phyloP scores from a whole-genome alignment of 2,888 invertebrate species.

The Drosophila multiciliata region DNA sequence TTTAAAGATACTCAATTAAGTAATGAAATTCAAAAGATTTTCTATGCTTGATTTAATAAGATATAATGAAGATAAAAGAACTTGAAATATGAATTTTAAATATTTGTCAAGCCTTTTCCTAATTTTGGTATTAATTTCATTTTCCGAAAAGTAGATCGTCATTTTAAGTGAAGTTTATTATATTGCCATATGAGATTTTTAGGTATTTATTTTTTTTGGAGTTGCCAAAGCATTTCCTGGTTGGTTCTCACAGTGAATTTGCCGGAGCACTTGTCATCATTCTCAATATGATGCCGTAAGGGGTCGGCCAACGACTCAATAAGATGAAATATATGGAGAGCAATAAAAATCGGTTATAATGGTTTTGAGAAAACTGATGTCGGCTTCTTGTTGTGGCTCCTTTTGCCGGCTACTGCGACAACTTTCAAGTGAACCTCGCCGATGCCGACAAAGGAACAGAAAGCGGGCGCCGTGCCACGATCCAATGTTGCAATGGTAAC shows the following conservation, averaged over 20 bases:
- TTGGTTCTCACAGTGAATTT: constrained; percentile 19
- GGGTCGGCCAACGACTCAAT: constrained; percentile 80
- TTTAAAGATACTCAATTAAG: neutral
- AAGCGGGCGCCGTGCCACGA: constrained; percentile 67
- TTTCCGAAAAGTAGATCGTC: no score
- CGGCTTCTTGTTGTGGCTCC: constrained; percentile 16
- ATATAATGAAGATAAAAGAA: neutral
- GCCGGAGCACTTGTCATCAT: constrained; percentile 55
- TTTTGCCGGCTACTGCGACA: constrained; percentile 59
- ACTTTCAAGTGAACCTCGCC: constrained; percentile 45
- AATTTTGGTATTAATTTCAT: neutral
- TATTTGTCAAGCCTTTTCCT: neutral
- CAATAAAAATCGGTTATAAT: constrained; percentile 83
- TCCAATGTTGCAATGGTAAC: constrained; percentile 43
- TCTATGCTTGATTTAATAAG: neutral
- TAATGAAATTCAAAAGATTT: neutral
- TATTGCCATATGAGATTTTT: neutral
- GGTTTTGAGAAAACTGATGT: constrained; percentile 69
- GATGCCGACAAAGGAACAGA: constrained; percentile 73
- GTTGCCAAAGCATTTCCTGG: constrained; percentile 6
- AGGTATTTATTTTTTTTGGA: neutral
- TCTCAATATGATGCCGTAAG: constrained; percentile 11
- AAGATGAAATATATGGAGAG: constrained; percentile 84
- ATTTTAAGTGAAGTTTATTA: neutral
- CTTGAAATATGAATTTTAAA: neutral